Evolutionary conservation across 1,140 invertebrate genomes (phyloP), one percentile per base, ranked within the genome.

Genomic region (Rhizoglyphus robini): DNA sequence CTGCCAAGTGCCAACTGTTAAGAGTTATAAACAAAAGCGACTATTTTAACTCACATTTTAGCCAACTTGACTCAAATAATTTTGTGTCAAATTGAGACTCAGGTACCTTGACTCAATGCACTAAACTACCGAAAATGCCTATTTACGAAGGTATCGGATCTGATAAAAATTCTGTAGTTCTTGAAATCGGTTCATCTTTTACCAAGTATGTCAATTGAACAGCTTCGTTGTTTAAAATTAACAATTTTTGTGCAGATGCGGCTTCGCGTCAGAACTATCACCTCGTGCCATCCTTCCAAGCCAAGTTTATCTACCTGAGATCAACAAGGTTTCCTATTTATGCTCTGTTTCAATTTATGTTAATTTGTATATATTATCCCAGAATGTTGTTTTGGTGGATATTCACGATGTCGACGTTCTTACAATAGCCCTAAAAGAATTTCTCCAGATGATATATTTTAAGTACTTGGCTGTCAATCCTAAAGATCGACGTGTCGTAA

Each of bases 161-260:
- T 70, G 90, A 94, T 67, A 93, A 93, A 75, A 84, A 88, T 75
- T 83, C 87, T 18, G 85, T 96, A 0, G 85, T 96, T 1, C 75
- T 96, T 65, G 92, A 97, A 75, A 86, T 97, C 67, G 93, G 94
- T 41, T 80, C 81, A 46, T 88, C 88, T 32, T 96, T 92, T 72
- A 96, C 93, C 1, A 96, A 96, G 90, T 95, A 80, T 20, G 31
- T 20, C n/a, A 41, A 30, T 20, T 4, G 30, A n/a, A 38, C 0
- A 62, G 13, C 18, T 60, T 48, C n/a, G 54, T 49, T 25, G 41
- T 65, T 69, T 18, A 36, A 54, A 65, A 46, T 30, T 23, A n/a
- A 68, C 23, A 57, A 65, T 65, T 49, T 60, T 60, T 63, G 75
- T 76, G 46, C 65, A 96, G 91, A 75, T 88, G 89, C 79, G 93